Evolutionary conservation across 2,797 vertebrate genomes (phyloP).

Genomic region (Bucorvus abyssinicus): DNA sequence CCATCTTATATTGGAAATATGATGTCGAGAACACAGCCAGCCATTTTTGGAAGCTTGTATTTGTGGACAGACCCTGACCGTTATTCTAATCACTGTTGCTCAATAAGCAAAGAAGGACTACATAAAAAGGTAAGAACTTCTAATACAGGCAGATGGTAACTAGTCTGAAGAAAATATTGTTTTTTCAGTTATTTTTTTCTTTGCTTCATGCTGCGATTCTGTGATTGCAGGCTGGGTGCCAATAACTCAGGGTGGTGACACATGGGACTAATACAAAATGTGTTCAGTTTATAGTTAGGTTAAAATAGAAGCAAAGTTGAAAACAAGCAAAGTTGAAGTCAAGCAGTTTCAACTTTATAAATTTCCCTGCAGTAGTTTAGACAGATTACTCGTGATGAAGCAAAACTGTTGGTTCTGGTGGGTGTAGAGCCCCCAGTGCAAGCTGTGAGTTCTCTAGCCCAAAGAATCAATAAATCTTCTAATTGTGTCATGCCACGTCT

Average conservation of each 20-base stretch:
- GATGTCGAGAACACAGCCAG: not conserved
- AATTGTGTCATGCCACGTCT: slow-evolving; percentile 73
- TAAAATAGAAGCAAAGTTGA: slow-evolving; percentile 70
- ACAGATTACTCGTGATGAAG: slow-evolving; percentile 57
- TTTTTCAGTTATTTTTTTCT: not conserved
- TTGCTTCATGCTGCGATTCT: slow-evolving; percentile 28
- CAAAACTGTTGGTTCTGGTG: slow-evolving; percentile 70
- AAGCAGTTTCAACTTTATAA: slow-evolving; percentile 61
- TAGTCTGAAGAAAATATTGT: slow-evolving; percentile 35
- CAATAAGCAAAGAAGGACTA: not conserved
- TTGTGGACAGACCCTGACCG: not conserved
- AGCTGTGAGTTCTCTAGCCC: slow-evolving; percentile 72
- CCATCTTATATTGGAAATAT: not conserved
- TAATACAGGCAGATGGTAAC: slow-evolving; percentile 32
- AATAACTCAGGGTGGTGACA: slow-evolving; percentile 39
- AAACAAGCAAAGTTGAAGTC: slow-evolving; percentile 68
- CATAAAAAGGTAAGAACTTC: not conserved
- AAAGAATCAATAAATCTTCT: slow-evolving; percentile 78
- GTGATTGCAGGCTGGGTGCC: slow-evolving; percentile 11
- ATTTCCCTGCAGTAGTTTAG: slow-evolving; percentile 51
- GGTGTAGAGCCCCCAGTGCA: slow-evolving; percentile 68
- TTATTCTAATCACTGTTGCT: not conserved
- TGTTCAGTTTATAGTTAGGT: slow-evolving; percentile 47
- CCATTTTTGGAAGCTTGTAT: not conserved
- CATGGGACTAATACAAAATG: slow-evolving; percentile 54